These are phyloP conservation scores for Brachionus angularis DNA, from an alignment of 1,140 invertebrate species.

Conservation along the genomic window DNA sequence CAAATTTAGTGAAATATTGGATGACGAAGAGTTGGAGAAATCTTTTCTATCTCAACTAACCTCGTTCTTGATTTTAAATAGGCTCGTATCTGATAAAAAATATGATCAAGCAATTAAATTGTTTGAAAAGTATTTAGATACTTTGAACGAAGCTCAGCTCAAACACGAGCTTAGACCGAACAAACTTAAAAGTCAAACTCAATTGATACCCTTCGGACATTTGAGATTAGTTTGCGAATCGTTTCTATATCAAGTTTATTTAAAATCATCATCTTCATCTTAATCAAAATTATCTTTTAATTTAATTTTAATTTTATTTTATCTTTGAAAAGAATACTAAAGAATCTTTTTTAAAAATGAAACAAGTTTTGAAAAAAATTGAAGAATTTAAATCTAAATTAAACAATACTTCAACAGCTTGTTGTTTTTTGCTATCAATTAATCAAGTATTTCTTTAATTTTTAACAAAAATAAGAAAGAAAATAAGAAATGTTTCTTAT, in stretches of 20 bases:
- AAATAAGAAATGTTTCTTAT: neutral
- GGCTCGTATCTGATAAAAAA: conserved; percentile 18
- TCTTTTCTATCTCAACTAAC: conserved; percentile 21
- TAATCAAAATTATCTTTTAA: neutral
- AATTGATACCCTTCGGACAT: conserved; percentile 37
- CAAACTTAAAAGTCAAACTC: conserved; percentile 19
- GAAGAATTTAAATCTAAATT: conserved; percentile 18
- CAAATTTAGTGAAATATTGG: conserved; percentile 7
- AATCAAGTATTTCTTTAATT: too few relatives aligned
- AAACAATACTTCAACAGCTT: conserved; percentile 7
- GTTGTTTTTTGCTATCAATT: conserved; percentile 24
- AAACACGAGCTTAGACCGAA: neutral
- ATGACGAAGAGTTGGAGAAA: neutral
- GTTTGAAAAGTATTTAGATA: conserved; percentile 40
- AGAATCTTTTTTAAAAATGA: conserved; percentile 32
- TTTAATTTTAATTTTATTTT: neutral
- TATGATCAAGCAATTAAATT: neutral
- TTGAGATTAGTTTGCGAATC: conserved; percentile 33
- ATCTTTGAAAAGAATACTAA: conserved; percentile 19
- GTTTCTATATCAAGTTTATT: neutral
- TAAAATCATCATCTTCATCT: too few relatives aligned
- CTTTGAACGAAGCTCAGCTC: neutral
- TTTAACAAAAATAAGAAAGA: too few relatives aligned
- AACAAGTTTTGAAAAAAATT: neutral
- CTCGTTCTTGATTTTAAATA: conserved; percentile 31